phyloP scores from a whole-genome alignment of 2,888 invertebrate species.

The Xanthostigma xanthostigma region DNA sequence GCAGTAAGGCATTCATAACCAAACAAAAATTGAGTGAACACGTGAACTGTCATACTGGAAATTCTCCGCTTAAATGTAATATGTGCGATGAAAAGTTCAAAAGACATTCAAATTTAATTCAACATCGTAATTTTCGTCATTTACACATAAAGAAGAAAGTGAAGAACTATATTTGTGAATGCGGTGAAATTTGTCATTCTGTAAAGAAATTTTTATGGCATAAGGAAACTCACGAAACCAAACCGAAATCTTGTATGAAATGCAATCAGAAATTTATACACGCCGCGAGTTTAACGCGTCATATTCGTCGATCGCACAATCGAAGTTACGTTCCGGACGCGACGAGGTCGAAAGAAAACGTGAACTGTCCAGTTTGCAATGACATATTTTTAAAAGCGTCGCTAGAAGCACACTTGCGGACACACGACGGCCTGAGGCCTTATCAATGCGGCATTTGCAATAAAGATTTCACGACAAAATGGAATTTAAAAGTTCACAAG shows the following conservation, averaged over 20 bases:
- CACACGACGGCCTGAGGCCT: conserved; percentile 64
- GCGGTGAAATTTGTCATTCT: conserved; percentile 70
- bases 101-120: conserved; percentile 70
- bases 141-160: conserved; percentile 52
- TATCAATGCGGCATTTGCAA: conserved; percentile 69
- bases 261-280: conserved; percentile 82
- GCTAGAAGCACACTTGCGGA: conserved; percentile 62
- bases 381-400: conserved; percentile 65
- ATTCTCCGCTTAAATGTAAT: conserved; percentile 65
- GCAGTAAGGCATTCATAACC: conserved; percentile 69
- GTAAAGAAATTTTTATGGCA: conserved; percentile 76
- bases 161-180: conserved; percentile 60
- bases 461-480: conserved; percentile 75
- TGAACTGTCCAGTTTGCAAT: conserved; percentile 65
- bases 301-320: conserved; percentile 69
- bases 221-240: conserved; percentile 67
- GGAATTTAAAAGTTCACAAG: conserved; percentile 78
- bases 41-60: conserved; percentile 68
- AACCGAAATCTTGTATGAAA: conserved; percentile 69
- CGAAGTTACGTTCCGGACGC: conserved; percentile 52
- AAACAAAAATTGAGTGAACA: conserved; percentile 72
- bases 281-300: conserved; percentile 65
- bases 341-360: conserved; percentile 46
- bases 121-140: conserved; percentile 68
- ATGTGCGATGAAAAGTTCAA: conserved; percentile 67